Evolutionary conservation across 2,797 vertebrate species (phyloP), one percentile per base, ranked within the genome.

Genomic region (Glossophaga mutica): DNA sequence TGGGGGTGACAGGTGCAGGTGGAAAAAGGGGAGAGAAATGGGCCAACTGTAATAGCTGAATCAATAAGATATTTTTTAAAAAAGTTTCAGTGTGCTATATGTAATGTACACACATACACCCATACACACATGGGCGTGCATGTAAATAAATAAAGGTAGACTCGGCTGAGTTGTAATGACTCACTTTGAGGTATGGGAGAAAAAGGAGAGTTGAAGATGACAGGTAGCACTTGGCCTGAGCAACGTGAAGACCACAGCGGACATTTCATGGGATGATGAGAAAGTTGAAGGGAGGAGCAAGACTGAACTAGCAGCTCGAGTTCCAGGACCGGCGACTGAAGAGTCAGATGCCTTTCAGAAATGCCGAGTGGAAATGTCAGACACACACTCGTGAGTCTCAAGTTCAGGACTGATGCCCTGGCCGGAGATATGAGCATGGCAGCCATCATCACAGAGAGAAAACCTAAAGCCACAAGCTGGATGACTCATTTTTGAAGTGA

Each of bases 261-360:
- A 55, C 82, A 6, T 71, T 52, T n/a, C 32, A 15, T 55, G 21
- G 7, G 39, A 42, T n/a, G n/a, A n/a, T 5, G 10, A 29, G 7
- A 26, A 76, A 71, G 46, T 68, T 4, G 0, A 18, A 44, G 10
- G 24, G 46, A 82, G 32, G 14, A 39, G 2, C 6, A 26, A 37
- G 5, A 42, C 7, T 77, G 24, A 19, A 37, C 50, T 39, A 65
- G 37, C 1, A 88, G 15, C 6, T 29, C 19, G 46, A 46, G n/a
- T 50, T 21, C n/a, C 21, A 26, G 11, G 6, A 29, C 19, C 7
- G n/a, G 5, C 55, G n/a, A 0, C 1, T 2, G 8, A 39, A 12
- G 44, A 21, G n/a, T 19, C 21, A 42, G 32, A 50, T 12, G 79
- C 55, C 86, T 65, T 5, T 29, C n/a, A 52, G 32, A 71, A 15